Percentiles rank a stretch among this genome's conserved stretches.
Conservation (phyloP, 2,113 vertebrate species). For the Electrona antarctica region DNA sequence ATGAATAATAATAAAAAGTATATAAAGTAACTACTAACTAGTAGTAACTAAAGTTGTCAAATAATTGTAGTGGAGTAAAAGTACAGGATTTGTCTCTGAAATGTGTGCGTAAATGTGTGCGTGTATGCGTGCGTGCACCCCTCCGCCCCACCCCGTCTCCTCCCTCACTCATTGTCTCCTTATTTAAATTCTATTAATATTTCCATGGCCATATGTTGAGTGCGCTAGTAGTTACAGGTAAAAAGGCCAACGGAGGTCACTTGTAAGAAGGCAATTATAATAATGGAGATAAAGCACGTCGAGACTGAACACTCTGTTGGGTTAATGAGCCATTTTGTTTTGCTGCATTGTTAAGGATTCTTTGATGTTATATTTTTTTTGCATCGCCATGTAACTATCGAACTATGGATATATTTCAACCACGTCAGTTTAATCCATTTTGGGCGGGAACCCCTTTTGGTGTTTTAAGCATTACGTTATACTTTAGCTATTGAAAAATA, state of each 20-base stretch:
- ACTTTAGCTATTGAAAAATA: too few species aligned
- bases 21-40: too few species aligned
- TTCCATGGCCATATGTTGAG: slow-evolving; percentile 62
- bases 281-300: slow-evolving; percentile 64
- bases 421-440: not conserved
- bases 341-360: slow-evolving; percentile 26
- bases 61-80: too few species aligned
- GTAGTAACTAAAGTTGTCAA: too few species aligned
- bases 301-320: slow-evolving; percentile 42
- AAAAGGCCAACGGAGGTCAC: slow-evolving; percentile 58
- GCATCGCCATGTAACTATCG: slow-evolving; percentile 6
- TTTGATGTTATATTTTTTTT: slow-evolving; percentile 33
- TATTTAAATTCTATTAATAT: slow-evolving; percentile 75
- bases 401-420: slow-evolving; percentile 2
- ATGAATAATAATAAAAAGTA: too few species aligned
- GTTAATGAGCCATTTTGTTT: slow-evolving; percentile 54
- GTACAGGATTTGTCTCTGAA: too few species aligned
- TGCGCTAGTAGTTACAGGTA: slow-evolving; percentile 68
- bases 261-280: slow-evolving; percentile 67
- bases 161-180: slow-evolving; percentile 54
- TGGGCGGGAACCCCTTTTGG: not conserved
- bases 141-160: slow-evolving; percentile 49
- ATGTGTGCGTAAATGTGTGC: too few species aligned
- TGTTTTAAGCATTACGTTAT: too few species aligned
- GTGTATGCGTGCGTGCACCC: not conserved